Evolutionary conservation across 2,888 invertebrate species (phyloP).

Genomic region (Boloria selene): DNA sequence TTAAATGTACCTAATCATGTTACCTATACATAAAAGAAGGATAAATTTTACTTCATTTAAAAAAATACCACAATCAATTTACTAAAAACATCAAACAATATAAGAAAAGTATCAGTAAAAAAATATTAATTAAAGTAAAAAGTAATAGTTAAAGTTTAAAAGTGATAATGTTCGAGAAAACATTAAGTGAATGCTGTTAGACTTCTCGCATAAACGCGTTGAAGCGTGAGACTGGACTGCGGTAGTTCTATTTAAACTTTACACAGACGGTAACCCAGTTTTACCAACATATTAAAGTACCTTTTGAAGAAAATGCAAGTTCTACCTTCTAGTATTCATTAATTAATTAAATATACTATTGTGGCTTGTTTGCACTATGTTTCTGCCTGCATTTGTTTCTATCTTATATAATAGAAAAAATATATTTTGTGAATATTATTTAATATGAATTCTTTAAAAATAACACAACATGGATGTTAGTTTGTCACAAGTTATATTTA

Average conservation of each 20-base stretch:
- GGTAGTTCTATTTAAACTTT: constrained; percentile 18
- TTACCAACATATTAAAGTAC: constrained; percentile 15
- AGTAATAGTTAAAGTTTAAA: constrained; percentile 7
- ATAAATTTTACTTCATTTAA: no score
- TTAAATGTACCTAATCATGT: no score
- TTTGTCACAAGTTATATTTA: no score
- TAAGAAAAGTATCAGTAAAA: no score
- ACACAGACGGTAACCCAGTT: constrained; percentile 23
- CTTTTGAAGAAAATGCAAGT: constrained; percentile 19
- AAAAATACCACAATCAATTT: no score
- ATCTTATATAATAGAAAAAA: no score
- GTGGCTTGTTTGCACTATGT: not conserved
- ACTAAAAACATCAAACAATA: no score
- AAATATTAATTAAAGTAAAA: no score
- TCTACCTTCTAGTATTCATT: constrained; percentile 3
- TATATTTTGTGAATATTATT: no score
- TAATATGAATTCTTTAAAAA: no score
- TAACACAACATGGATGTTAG: no score
- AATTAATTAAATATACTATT: constrained; percentile 6
- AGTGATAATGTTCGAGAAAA: not conserved
- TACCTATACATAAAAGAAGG: no score
- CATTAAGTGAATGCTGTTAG: constrained; percentile 18
- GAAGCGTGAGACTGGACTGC: constrained; percentile 20
- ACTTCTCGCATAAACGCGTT: constrained; percentile 22
- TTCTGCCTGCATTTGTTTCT: not conserved